Evolutionary conservation across 2,113 vertebrate species (phyloP).

Genomic region (Solenodon paradoxus): DNA sequence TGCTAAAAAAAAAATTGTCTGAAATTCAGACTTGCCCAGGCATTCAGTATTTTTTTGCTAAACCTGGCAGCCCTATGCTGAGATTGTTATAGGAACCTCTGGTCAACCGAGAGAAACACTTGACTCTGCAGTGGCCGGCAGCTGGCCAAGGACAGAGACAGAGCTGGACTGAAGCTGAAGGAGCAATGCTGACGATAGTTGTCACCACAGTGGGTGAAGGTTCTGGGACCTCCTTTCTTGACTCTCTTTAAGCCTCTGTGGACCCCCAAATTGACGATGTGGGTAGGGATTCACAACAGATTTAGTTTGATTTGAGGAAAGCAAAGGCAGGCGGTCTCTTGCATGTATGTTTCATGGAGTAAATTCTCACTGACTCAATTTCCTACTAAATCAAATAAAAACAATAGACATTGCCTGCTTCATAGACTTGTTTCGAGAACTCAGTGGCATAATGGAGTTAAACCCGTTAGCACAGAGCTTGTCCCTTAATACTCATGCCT

Average conservation of each 20-base stretch:
- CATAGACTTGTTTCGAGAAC: background rate
- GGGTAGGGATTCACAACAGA: background rate
- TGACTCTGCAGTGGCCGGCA: background rate
- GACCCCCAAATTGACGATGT: background rate
- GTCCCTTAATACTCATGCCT: background rate
- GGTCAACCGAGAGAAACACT: background rate
- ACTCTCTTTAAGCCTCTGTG: background rate
- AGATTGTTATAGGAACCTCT: background rate
- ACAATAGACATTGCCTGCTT: background rate
- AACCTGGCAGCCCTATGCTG: background rate
- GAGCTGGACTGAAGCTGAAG: background rate
- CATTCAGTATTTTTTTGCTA: background rate
- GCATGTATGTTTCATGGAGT: background rate
- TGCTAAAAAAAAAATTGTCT: conserved; percentile 17
- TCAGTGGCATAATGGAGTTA: background rate
- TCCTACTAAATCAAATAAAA: conserved; percentile 17
- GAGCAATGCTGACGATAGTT: background rate
- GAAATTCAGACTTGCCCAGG: background rate
- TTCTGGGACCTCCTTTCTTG: background rate
- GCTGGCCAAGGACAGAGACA: background rate
- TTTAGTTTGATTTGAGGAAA: background rate
- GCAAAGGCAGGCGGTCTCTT: background rate
- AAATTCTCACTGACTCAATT: background rate
- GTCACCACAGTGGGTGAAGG: background rate
- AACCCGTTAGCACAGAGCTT: background rate